Percentiles rank a stretch among this genome's conserved stretches.
These are phyloP conservation scores for Chloroceryle aenea DNA, from an alignment of 2,113 vertebrate species.

Conservation along the genomic window DNA sequence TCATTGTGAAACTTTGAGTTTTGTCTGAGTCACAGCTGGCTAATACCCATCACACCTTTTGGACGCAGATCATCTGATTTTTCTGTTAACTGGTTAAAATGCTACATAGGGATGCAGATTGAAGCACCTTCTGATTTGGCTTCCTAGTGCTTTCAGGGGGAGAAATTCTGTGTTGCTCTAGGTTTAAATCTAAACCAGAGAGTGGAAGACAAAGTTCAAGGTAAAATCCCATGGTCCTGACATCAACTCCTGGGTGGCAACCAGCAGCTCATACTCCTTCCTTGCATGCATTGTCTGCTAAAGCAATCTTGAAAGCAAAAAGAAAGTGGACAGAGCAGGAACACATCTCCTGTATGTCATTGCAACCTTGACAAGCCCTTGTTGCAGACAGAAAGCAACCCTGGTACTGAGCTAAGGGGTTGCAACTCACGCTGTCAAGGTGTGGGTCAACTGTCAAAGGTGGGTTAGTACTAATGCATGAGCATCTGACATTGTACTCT, in stretches of 20 bases:
- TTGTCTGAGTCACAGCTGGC: not conserved
- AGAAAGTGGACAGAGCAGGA: not conserved
- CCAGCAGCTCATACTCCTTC: not conserved
- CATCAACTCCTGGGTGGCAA: not conserved
- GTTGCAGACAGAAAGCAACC: not conserved
- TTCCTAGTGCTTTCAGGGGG: not conserved
- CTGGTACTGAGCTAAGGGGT: not conserved
- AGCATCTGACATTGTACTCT: rapidly evolving
- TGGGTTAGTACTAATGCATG: not conserved
- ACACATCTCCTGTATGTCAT: rapidly evolving
- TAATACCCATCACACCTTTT: not conserved
- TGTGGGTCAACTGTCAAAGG: not conserved
- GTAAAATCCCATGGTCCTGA: not conserved
- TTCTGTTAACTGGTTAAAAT: not conserved
- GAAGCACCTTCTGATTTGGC: not conserved
- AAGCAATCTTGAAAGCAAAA: not conserved
- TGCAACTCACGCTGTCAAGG: not conserved
- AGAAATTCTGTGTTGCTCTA: not conserved
- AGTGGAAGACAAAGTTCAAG: not conserved
- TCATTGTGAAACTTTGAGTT: not conserved
- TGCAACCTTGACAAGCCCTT: not conserved
- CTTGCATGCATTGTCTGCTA: rapidly evolving
- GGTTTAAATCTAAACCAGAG: not conserved
- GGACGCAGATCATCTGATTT: not conserved
- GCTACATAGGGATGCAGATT: not conserved